Evolutionary conservation across 2,888 invertebrate genomes (phyloP), one percentile per base, ranked within the genome.

Genomic region (Drosophila paracracens): DNA sequence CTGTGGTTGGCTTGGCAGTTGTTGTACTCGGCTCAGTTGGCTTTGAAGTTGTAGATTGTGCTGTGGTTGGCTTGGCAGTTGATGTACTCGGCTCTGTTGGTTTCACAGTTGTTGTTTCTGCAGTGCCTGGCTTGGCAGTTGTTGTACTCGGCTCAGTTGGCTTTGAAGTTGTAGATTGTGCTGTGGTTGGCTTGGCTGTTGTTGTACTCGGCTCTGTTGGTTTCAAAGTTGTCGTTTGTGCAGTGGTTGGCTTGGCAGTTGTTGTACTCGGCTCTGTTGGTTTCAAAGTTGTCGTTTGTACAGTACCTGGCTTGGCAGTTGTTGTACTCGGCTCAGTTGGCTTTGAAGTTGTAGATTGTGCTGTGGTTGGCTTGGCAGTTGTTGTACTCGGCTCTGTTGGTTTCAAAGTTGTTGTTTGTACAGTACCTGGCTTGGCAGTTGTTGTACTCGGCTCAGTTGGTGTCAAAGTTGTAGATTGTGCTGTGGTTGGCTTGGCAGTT

Each of bases 221-320:
- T n/a, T n/a, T n/a, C n/a, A n/a, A n/a, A n/a, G n/a, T n/a, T n/a
- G n/a, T n/a, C n/a, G n/a, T n/a, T n/a, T n/a, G n/a, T n/a, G n/a
- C n/a, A n/a, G n/a, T n/a, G n/a, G n/a, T n/a, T n/a, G n/a, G n/a
- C n/a, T n/a, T n/a, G n/a, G n/a, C n/a, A 46, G 46, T 46, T 8
- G 46, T 11, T 1, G 46, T 46, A 10, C 11, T 61, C 18, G 56
- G 40, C 46, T 27, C 36, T 2, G 53, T 35, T 25, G 62, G 31
- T 7, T 5, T 13, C 2, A 5, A 25, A 4, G 77, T 76, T 4
- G 65, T 75, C 18, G 46, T 7, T 36, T 52, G 0, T 27, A 4
- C 27, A 4, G 16, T 2, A 1, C 38, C 25, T 2, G 72, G 59
- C 64, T 74, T 11, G 59, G 61, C 18, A 10, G 48, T 64, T 4